Base-by-base conservation (phyloP, 2,797 vertebrate genomes). In the Chaetodon trifasciatus region DNA sequence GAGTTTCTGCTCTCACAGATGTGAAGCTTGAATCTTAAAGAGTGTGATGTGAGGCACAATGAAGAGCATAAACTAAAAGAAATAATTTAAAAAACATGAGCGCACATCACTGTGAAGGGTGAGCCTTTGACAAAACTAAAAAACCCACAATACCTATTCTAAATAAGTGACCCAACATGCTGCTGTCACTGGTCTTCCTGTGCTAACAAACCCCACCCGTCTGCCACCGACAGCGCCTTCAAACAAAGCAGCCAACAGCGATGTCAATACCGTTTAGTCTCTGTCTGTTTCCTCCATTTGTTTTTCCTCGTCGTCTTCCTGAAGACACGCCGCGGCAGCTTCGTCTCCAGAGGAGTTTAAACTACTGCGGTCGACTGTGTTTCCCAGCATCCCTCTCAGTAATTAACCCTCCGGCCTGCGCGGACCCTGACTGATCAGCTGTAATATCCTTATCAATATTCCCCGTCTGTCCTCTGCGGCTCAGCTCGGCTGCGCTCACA, bases 381-480 rank as follows among this genome's bases (percentile, higher is more conserved):
- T 84, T 89, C 87, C 81, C 86, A 83, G 90, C 89, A 93, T 91
- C 76, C 75, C 78, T 83, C 63, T 73, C 77, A 37, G 84, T 65
- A 67, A 88, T 92, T 92, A 91, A 90, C 88, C 84, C 87, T 60
- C 8, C 24, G 47, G 83, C 82, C 87, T 53, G 67, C 19, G 74
- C 39, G 85, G 74, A 76, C 83, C 76, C 73, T 0, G 24, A 15
- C 84, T 83, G 86, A 90, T 89, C 89, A 66, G 74, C 70, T 66
- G 10, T 91, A 89, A 93, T 87, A 75, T 78, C 80, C 85, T 75
- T 46, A 90, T 93, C 87, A 91, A 91, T 91, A 92, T 91, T 89
- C 91, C 23, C 39, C 0, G 76, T 62, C 80, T 21, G 76, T 71
- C 47, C 83, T 84, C 76, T 47, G 84, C 76, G 37, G 78, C 81